Conservation (phyloP, 2,888 invertebrate genomes). For the Drosophila lacicola region DNA sequence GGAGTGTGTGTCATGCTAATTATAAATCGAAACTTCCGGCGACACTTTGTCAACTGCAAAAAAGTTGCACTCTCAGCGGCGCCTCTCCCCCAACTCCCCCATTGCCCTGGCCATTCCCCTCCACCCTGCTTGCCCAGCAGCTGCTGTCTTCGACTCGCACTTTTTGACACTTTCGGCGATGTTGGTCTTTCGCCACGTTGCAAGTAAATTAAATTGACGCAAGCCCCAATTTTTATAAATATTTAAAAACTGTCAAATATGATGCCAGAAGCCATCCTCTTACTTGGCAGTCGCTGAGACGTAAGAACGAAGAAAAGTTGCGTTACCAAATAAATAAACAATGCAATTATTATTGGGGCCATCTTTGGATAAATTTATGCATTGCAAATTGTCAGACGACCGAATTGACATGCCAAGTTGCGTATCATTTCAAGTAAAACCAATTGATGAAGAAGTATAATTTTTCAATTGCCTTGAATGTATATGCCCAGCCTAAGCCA, state of each 20-base stretch:
- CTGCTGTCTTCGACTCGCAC: constrained; percentile 38
- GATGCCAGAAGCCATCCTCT: not conserved
- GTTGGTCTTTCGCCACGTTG: constrained; percentile 41
- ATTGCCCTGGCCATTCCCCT: too few species aligned
- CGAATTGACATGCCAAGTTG: too few species aligned
- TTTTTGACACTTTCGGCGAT: constrained; percentile 65
- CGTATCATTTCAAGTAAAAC: too few species aligned
- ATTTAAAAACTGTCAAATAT: constrained; percentile 35
- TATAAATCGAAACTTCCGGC: constrained; percentile 79
- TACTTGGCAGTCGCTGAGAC: not conserved
- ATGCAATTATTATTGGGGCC: not conserved
- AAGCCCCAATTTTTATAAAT: constrained; percentile 20
- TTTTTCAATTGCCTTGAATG: too few species aligned
- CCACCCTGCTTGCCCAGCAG: too few species aligned
- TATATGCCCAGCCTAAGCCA: too few species aligned
- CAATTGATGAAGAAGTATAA: too few species aligned
- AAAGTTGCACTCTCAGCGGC: constrained; percentile 31
- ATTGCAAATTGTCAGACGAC: too few species aligned
- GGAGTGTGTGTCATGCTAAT: constrained; percentile 78
- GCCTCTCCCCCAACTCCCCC: not conserved
- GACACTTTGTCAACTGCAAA: constrained; percentile 78
- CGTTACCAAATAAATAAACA: constrained; percentile 4
- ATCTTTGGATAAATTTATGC: not conserved
- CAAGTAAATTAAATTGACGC: constrained; percentile 65
- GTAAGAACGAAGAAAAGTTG: not conserved